Percentiles rank a stretch among this genome's conserved stretches.
Evolutionary conservation across 1,140 invertebrate species (phyloP).

Genomic region (Lucilia cuprina): DNA sequence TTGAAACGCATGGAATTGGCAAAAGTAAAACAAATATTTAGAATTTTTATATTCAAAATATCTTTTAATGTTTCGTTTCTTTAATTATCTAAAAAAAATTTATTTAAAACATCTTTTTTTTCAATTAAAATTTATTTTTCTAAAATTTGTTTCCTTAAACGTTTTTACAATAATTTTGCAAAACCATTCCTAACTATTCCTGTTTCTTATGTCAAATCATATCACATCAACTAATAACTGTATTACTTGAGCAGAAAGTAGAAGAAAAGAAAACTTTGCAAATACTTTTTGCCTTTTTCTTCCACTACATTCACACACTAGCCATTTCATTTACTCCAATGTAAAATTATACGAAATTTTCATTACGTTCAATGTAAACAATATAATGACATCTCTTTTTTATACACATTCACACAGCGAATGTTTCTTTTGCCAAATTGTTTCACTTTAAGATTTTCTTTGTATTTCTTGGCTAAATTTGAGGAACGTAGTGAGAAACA

Average conservation of each 20-base stretch:
- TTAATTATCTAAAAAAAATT: too few species aligned
- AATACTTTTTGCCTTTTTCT: not conserved
- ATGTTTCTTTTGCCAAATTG: conserved; percentile 19
- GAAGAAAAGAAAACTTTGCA: not conserved
- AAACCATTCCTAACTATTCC: too few species aligned
- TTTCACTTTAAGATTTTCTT: not conserved
- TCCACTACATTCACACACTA: not conserved
- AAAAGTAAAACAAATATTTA: too few species aligned
- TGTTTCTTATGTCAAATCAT: too few species aligned
- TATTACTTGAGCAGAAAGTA: not conserved
- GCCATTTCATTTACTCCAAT: not conserved
- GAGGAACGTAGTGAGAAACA: conserved; percentile 40
- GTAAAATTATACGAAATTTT: not conserved
- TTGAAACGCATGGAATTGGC: too few species aligned
- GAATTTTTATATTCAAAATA: too few species aligned
- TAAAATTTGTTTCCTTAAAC: too few species aligned
- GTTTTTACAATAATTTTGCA: too few species aligned
- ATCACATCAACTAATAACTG: too few species aligned
- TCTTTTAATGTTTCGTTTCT: too few species aligned
- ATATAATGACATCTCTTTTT: not conserved
- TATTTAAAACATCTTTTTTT: too few species aligned
- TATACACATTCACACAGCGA: not conserved
- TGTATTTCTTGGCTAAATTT: conserved; percentile 32
- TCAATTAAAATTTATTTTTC: too few species aligned
- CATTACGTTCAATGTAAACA: not conserved